These are phyloP conservation scores for Eolophus roseicapilla DNA, from an alignment of 2,113 vertebrate species.

Conservation along the genomic window DNA sequence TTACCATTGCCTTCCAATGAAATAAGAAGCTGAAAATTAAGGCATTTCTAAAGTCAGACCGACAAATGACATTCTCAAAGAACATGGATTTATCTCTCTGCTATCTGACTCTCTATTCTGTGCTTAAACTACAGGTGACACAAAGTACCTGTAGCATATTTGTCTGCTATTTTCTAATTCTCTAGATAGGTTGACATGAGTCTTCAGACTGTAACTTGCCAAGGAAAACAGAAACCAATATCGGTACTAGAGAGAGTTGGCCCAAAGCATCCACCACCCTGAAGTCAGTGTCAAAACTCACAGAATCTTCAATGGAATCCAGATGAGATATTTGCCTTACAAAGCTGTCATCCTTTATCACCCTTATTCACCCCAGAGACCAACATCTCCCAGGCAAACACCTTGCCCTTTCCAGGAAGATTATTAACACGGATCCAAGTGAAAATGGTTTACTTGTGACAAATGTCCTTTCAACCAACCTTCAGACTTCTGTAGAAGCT, in stretches of 20 bases:
- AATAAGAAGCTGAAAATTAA: neutral
- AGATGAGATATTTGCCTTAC: fast-evolving
- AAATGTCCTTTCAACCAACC: neutral
- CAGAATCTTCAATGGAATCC: neutral
- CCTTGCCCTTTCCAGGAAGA: neutral
- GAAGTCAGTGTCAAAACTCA: neutral
- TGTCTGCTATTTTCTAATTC: neutral
- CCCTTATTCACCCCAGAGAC: neutral
- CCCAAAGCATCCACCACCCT: neutral
- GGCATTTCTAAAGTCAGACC: neutral
- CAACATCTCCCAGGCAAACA: neutral
- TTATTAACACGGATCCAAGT: neutral
- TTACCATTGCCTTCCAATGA: neutral
- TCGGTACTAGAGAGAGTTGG: neutral
- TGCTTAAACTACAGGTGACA: neutral
- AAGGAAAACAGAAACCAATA: neutral
- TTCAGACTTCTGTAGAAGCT: neutral
- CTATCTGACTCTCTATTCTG: neutral
- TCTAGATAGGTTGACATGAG: neutral
- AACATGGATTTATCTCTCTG: neutral
- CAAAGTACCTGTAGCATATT: neutral
- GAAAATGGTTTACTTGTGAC: neutral
- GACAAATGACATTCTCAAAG: neutral
- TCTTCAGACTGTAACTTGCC: neutral
- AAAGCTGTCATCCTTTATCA: neutral